Evolutionary conservation across 1,140 invertebrate genomes (phyloP), one percentile per base, ranked within the genome.

Genomic region (Dufourea novaeangliae): DNA sequence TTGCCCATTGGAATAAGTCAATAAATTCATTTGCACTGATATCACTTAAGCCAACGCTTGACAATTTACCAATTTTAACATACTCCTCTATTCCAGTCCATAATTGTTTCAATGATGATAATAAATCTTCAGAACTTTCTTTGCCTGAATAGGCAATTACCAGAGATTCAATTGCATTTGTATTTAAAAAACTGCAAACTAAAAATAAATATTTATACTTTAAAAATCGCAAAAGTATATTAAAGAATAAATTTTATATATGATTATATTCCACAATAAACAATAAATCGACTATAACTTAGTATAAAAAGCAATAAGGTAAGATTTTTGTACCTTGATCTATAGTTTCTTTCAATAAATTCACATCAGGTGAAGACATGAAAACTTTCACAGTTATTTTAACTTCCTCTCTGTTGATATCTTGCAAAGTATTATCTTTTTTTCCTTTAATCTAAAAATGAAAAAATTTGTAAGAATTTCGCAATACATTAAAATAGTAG

Each of bases 11-110:
- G 92, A 97, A 95, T 0, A 99, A 92, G 74, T 95, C 92, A 46
- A 96, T 94, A 63, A 99, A 96, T 34, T 95, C 94, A 6, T 94
- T 93, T 41, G 96, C 96, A 85, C 97, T 96, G n/a, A 99, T 93
- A 92, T 99, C 98, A 56, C 97, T 96, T 14, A 99, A 94, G 22
- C 98, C 98, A 79, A 98, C 93, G 84, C 96, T 95, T 7, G 93
- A 93, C 29, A 97, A 93, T 88, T 94, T 94, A 84, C 94, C 94
- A 74, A 93, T 87, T 72, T 94, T 92, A 0, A 96, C 94, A 80
- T 95, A 95, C 32, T 94, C 93, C 90, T 98, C 96, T 27, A 97
- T 86, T 1, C 94, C 93, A 46, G 87, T 91, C 97, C 97, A 98
- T 46, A 97, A 92, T 17, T 94, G 92, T 90, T 96, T 94, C 27